These are phyloP conservation scores for Mastacembelus armatus DNA, from an alignment of 2,797 vertebrate genomes.

Conservation along the genomic window DNA sequence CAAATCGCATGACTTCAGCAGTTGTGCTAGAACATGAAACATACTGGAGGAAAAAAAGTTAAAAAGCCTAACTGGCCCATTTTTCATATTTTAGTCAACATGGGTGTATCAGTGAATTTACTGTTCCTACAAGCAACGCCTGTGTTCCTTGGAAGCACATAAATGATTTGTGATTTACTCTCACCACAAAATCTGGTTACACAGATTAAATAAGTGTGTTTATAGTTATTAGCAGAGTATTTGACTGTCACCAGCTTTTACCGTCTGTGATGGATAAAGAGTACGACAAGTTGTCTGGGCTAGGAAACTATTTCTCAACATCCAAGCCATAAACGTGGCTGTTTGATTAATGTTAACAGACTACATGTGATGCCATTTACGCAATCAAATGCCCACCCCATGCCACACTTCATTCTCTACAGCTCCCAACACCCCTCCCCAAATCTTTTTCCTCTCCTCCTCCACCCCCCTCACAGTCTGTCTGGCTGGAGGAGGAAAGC, in stretches of 20 bases:
- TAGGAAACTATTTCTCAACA: background rate
- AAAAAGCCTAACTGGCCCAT: background rate
- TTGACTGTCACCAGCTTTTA: background rate
- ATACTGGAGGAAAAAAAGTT: background rate
- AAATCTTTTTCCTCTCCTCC: slow-evolving; percentile 5
- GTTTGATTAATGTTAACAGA: slow-evolving; percentile 24
- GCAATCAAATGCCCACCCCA: slow-evolving; percentile 28
- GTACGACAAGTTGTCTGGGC: background rate
- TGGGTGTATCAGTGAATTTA: background rate
- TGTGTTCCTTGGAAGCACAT: background rate
- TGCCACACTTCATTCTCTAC: slow-evolving; percentile 1
- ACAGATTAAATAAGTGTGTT: slow-evolving; percentile 9
- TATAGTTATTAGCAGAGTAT: background rate
- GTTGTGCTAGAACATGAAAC: slow-evolving; percentile 7
- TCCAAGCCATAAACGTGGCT: slow-evolving; percentile 5
- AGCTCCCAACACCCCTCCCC: slow-evolving; percentile 16
- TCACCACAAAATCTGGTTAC: slow-evolving; percentile 3
- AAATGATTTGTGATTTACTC: background rate
- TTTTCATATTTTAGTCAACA: background rate
- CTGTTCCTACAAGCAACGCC: background rate
- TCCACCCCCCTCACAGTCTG: slow-evolving; percentile 48
- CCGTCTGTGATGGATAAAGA: background rate
- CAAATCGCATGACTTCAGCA: background rate
- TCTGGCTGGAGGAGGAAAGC: slow-evolving; percentile 72
- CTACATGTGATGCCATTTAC: slow-evolving; percentile 51